phyloP scores from a whole-genome alignment of 2,113 vertebrate species.

The Dermatemys mawii region DNA sequence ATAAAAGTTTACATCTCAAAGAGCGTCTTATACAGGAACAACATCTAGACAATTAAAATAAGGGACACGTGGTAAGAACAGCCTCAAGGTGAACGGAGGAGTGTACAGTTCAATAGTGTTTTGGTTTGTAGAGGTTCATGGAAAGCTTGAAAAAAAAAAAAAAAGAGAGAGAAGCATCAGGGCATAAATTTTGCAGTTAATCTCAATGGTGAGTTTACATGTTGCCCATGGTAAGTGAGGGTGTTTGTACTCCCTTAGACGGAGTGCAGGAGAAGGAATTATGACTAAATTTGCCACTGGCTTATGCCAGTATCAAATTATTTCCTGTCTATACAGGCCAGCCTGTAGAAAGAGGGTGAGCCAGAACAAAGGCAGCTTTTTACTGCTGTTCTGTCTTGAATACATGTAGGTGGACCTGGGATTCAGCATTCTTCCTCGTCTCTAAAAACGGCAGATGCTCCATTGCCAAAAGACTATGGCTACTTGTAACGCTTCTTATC shows the following conservation, averaged over 20 bases:
- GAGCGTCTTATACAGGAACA: background rate
- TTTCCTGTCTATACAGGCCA: background rate
- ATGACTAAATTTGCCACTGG: background rate
- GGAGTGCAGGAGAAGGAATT: background rate
- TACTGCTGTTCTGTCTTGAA: background rate
- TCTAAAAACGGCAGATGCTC: background rate
- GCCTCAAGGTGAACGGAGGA: background rate
- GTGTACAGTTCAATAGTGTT: background rate
- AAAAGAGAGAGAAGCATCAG: background rate
- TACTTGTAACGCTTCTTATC: background rate
- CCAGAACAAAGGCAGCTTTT: background rate
- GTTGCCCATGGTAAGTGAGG: background rate
- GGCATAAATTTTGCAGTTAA: background rate
- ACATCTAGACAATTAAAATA: background rate
- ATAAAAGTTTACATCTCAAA: background rate
- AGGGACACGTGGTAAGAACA: background rate
- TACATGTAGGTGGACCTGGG: background rate
- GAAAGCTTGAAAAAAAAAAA: background rate
- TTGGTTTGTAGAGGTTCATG: background rate
- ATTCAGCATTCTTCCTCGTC: background rate
- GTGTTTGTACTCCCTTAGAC: background rate
- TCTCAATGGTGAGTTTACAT: background rate
- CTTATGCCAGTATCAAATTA: background rate
- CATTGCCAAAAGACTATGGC: background rate
- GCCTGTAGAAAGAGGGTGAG: background rate